Evolutionary conservation across 2,113 vertebrate species (phyloP).

Genomic region (Gasterosteus nipponicus): DNA sequence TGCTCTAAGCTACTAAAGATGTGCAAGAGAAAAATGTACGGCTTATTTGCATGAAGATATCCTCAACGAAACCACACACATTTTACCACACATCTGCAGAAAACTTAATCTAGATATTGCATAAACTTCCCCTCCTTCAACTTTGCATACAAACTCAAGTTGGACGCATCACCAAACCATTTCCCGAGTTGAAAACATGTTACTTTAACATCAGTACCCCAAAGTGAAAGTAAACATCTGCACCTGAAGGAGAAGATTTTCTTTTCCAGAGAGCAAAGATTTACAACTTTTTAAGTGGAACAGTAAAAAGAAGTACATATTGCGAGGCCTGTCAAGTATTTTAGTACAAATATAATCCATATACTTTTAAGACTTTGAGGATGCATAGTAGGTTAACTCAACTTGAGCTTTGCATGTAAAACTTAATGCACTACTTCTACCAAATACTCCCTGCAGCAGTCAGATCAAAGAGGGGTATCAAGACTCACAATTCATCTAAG

Average conservation of each 20-base stretch:
- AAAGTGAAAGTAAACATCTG: background rate
- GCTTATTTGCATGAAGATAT: slow-evolving; percentile 14
- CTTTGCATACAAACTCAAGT: slow-evolving; percentile 19
- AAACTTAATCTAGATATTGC: background rate
- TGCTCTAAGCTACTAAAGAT: background rate
- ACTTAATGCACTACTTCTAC: background rate
- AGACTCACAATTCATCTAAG: background rate
- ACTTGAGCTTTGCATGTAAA: slow-evolving; percentile 10
- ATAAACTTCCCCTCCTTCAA: background rate
- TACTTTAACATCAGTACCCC: background rate
- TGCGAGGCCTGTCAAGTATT: slow-evolving; percentile 3
- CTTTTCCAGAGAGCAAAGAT: slow-evolving; percentile 22
- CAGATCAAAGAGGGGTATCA: background rate
- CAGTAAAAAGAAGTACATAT: background rate
- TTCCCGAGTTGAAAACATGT: slow-evolving; percentile 6
- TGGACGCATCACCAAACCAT: slow-evolving; percentile 1
- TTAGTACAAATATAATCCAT: background rate
- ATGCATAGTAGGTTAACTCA: background rate
- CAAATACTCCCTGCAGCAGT: background rate
- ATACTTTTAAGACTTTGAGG: background rate
- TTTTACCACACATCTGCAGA: slow-evolving; percentile 30
- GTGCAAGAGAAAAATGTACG: slow-evolving; percentile 23
- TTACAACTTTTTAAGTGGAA: background rate
- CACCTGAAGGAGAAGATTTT: slow-evolving; percentile 1
- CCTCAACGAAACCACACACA: background rate